These are phyloP conservation scores for Myrmophylax atrothorax DNA, from an alignment of 2,113 vertebrate genomes.

Conservation along the genomic window DNA sequence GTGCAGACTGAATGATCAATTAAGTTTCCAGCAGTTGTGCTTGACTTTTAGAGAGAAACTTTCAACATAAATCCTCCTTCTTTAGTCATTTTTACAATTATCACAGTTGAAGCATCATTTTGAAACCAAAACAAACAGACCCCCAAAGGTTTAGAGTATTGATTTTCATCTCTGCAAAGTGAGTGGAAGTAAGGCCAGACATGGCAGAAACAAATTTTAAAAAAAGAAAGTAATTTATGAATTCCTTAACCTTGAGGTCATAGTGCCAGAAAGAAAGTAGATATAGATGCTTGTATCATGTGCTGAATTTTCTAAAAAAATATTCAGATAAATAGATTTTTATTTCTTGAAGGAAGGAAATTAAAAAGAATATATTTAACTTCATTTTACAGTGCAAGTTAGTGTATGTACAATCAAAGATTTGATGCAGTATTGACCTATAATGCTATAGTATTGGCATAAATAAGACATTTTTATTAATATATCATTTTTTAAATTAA, in stretches of 20 bases:
- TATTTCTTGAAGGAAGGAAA: background rate
- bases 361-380: background rate
- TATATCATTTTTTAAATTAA: background rate
- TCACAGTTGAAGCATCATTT: slow-evolving; percentile 1
- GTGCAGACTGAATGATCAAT: slow-evolving; percentile 64
- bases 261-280: background rate
- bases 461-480: background rate
- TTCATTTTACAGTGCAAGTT: background rate
- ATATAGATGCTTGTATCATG: background rate
- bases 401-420: background rate
- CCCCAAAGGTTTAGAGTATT: background rate
- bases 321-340: background rate
- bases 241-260: background rate
- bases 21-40: slow-evolving; percentile 50
- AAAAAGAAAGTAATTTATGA: background rate
- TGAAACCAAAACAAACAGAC: background rate
- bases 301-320: background rate
- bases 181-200: background rate
- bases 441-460: background rate
- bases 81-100: slow-evolving; percentile 57
- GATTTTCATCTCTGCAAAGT: slow-evolving; percentile 2
- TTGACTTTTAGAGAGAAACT: slow-evolving; percentile 55
- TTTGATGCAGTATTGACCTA: background rate
- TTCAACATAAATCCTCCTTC: slow-evolving; percentile 26
- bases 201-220: background rate